Evolutionary conservation across 2,888 invertebrate genomes (phyloP).

Genomic region (Frankliniella intonsa): DNA sequence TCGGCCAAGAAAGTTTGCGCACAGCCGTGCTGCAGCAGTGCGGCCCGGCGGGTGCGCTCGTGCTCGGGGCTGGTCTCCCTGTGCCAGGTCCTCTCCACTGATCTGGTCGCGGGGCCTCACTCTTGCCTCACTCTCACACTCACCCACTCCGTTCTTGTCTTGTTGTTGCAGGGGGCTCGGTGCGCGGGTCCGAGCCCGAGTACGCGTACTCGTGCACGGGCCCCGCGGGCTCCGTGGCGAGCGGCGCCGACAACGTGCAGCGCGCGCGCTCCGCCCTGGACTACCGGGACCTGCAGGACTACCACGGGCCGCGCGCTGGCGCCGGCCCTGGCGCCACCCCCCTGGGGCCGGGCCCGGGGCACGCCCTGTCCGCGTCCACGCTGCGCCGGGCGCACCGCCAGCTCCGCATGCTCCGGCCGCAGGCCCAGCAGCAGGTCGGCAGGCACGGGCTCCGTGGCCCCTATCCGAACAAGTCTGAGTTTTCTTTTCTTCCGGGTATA

Average conservation of each 20-base stretch:
- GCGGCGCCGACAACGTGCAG: not conserved
- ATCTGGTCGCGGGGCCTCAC: not conserved
- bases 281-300: constrained; percentile 13
- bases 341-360: not conserved
- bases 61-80: too few relatives aligned
- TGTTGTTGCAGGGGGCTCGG: constrained; percentile 2
- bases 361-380: constrained; percentile 15
- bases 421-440: constrained; percentile 6
- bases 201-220: constrained; percentile 18
- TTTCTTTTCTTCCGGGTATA: not conserved
- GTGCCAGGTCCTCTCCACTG: too few relatives aligned
- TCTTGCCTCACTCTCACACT: not conserved
- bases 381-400: constrained; percentile 1
- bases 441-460: not conserved
- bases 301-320: not conserved
- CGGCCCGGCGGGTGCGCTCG: too few relatives aligned
- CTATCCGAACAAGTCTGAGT: not conserved
- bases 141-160: not conserved
- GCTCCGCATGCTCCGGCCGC: constrained; percentile 14
- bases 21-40: not conserved
- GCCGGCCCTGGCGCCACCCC: not conserved
- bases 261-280: not conserved
- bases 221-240: not conserved
- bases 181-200: constrained; percentile 7
- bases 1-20: not conserved